These are phyloP conservation scores for Orestias chungarensis DNA, from an alignment of 2,797 vertebrate species.

Conservation along the genomic window DNA sequence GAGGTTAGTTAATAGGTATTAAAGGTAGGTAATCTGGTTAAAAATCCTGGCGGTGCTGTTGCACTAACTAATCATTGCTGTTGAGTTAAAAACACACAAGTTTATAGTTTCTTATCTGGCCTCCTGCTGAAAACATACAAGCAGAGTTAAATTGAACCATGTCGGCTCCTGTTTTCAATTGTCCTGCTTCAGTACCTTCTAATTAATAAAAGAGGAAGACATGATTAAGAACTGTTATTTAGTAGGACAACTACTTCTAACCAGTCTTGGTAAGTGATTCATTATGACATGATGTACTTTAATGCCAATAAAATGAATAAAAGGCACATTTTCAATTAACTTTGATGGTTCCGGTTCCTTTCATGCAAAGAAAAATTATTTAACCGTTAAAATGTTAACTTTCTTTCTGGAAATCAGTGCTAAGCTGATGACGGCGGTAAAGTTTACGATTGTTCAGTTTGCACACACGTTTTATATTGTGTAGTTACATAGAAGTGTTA, in stretches of 20 bases:
- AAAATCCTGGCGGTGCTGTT: too few species aligned
- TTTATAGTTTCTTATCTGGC: conserved; percentile 32
- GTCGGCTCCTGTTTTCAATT: conserved; percentile 30
- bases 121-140: conserved; percentile 30
- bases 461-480: neutral
- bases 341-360: neutral
- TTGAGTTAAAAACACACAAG: conserved; percentile 22
- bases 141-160: conserved; percentile 49
- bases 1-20: too few species aligned
- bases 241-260: conserved; percentile 36
- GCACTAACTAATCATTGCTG: conserved; percentile 18
- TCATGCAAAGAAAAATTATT: too few species aligned
- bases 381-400: too few species aligned
- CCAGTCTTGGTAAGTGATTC: conserved; percentile 43
- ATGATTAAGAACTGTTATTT: conserved; percentile 52
- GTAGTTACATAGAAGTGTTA: neutral
- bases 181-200: conserved; percentile 36
- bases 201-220: conserved; percentile 47
- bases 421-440: neutral
- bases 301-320: conserved; percentile 49
- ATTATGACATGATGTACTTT: conserved; percentile 42
- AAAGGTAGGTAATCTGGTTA: too few species aligned
- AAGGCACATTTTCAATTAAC: neutral
- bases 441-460: neutral
- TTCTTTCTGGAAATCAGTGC: neutral